Percentiles rank a stretch among this genome's conserved stretches.
Evolutionary conservation across 2,888 invertebrate genomes (phyloP).

Genomic region (Marasmarcha lunaedactyla): DNA sequence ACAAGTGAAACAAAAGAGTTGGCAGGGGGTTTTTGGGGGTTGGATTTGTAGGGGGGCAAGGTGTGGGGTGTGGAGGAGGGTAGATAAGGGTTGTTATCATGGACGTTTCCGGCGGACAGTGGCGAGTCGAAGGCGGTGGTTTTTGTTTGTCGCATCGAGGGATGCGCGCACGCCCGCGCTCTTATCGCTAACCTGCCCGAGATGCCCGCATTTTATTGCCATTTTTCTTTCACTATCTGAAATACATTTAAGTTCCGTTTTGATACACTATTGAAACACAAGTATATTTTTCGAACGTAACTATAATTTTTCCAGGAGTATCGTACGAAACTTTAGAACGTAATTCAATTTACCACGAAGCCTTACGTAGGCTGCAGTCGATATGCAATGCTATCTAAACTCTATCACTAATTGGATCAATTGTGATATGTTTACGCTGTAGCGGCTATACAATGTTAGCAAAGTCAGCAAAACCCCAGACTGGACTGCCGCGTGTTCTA

Average conservation of each 20-base stretch:
- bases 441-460: too few species aligned
- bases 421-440: background rate
- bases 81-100: conserved; percentile 64
- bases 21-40: conserved; percentile 37
- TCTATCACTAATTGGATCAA: conserved; percentile 34
- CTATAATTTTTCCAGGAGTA: background rate
- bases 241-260: too few species aligned
- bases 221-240: too few species aligned
- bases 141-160: conserved; percentile 66
- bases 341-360: conserved; percentile 12
- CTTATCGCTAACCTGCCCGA: conserved; percentile 34
- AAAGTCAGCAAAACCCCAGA: too few species aligned
- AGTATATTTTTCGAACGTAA: too few species aligned
- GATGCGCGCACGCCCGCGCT: conserved; percentile 60
- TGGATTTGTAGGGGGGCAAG: conserved; percentile 24
- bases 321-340: background rate
- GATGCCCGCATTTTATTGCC: too few species aligned
- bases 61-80: conserved; percentile 26
- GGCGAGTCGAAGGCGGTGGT: conserved; percentile 64
- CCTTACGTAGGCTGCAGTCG: conserved; percentile 13
- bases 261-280: too few species aligned
- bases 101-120: conserved; percentile 53
- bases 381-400: conserved; percentile 16
- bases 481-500: too few species aligned
- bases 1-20: conserved; percentile 71